phyloP scores from a whole-genome alignment of 1,140 invertebrate genomes.

The Scylla paramamosain region DNA sequence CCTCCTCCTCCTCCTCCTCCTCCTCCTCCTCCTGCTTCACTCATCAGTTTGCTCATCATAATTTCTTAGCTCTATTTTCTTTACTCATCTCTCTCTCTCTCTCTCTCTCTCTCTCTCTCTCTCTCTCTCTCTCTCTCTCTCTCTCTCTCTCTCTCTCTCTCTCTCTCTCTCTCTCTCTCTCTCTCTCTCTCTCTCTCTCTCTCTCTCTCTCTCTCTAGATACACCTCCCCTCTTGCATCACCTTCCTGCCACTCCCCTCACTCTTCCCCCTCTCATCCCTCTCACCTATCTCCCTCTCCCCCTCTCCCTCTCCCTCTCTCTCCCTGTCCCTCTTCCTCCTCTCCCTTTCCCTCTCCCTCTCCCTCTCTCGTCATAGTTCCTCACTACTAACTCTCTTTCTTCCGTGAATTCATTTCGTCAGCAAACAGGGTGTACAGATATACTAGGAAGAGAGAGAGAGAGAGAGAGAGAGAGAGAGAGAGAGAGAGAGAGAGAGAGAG shows the following conservation, averaged over 20 bases:
- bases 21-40: background rate
- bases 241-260: too few species aligned
- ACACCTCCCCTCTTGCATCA: too few species aligned
- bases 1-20: background rate
- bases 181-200: too few species aligned
- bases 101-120: background rate
- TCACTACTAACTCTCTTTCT: background rate
- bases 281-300: background rate
- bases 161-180: too few species aligned
- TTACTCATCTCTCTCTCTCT: background rate
- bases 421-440: background rate
- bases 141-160: slow-evolving; percentile 1
- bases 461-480: slow-evolving; percentile 35
- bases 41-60: background rate
- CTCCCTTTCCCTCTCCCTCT: background rate
- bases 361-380: background rate
- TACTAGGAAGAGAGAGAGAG: background rate
- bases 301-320: background rate
- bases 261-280: background rate
- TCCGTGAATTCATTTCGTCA: too few species aligned
- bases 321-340: background rate
- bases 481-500: slow-evolving; percentile 33
- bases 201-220: too few species aligned
- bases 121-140: background rate
- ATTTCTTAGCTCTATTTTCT: background rate